Evolutionary conservation across 2,888 invertebrate genomes (phyloP).

Genomic region (Agrenia bidenticulata): DNA sequence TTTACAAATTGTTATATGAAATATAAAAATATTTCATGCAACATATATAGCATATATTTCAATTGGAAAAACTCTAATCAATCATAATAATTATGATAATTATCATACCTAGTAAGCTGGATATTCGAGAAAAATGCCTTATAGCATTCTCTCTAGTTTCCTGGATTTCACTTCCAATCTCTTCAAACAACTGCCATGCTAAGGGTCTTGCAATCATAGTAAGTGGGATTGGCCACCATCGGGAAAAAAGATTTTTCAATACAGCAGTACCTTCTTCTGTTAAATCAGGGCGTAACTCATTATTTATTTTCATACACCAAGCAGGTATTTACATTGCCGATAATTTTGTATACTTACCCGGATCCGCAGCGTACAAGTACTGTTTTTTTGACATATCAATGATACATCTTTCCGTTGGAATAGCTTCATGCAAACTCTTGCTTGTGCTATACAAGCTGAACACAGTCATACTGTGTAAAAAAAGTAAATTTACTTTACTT

Average conservation of each 20-base stretch:
- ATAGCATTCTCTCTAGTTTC: constrained; percentile 34
- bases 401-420: constrained; percentile 6
- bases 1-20: too few relatives aligned
- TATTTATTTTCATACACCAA: too few relatives aligned
- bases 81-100: too few relatives aligned
- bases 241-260: constrained; percentile 23
- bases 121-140: constrained; percentile 22
- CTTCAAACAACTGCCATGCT: constrained; percentile 34
- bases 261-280: constrained; percentile 25
- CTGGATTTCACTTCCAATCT: constrained; percentile 21
- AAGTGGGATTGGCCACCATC: constrained; percentile 11
- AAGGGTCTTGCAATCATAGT: constrained; percentile 19
- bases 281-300: too few relatives aligned
- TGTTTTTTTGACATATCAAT: not conserved
- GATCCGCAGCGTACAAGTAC: constrained; percentile 32
- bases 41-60: too few relatives aligned
- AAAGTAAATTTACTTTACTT: not conserved
- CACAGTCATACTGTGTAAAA: not conserved
- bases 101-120: constrained; percentile 26
- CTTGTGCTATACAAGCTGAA: not conserved
- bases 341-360: constrained; percentile 28
- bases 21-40: too few relatives aligned
- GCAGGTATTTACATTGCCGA: too few relatives aligned
- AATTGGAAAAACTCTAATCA: too few relatives aligned
- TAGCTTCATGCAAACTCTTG: constrained; percentile 4